Percentiles rank a stretch among this genome's conserved stretches.
phyloP scores from a whole-genome alignment of 2,888 invertebrate species.

The Rapana venosa region DNA sequence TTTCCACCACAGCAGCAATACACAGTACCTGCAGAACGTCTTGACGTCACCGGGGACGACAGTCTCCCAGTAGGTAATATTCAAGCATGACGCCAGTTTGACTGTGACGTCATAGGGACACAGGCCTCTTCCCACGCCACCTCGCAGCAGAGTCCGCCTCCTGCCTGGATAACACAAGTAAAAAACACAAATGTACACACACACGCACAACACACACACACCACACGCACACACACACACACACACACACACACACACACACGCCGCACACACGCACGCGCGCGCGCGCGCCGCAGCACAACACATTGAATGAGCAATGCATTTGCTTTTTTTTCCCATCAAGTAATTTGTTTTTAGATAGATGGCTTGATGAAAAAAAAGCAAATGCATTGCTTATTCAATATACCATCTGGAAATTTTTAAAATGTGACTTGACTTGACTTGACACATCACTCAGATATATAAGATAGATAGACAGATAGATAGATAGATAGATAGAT shows the following conservation, averaged over 20 bases:
- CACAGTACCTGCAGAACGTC: conserved; percentile 17
- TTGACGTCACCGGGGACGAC: conserved; percentile 20
- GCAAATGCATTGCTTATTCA: too few relatives aligned
- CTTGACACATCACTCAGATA: too few relatives aligned
- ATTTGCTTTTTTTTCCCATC: too few relatives aligned
- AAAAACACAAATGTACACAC: background rate
- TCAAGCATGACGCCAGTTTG: conserved; percentile 19
- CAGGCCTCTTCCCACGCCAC: background rate
- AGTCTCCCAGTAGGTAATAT: conserved; percentile 22
- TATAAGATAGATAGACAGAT: too few relatives aligned
- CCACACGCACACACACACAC: background rate
- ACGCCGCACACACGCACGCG: background rate
- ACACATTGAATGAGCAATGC: too few relatives aligned
- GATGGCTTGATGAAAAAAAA: too few relatives aligned
- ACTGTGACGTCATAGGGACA: conserved; percentile 30
- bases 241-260: background rate
- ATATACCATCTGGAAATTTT: too few relatives aligned
- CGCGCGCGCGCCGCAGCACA: background rate
- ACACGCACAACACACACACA: too few relatives aligned
- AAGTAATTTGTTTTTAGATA: too few relatives aligned
- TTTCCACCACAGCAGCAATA: background rate
- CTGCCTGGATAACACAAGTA: background rate
- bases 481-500: too few relatives aligned
- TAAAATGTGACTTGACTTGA: too few relatives aligned
- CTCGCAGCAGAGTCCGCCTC: background rate